Evolutionary conservation across 1,140 invertebrate genomes (phyloP), one percentile per base, ranked within the genome.

Genomic region (Anoplophora glabripennis): DNA sequence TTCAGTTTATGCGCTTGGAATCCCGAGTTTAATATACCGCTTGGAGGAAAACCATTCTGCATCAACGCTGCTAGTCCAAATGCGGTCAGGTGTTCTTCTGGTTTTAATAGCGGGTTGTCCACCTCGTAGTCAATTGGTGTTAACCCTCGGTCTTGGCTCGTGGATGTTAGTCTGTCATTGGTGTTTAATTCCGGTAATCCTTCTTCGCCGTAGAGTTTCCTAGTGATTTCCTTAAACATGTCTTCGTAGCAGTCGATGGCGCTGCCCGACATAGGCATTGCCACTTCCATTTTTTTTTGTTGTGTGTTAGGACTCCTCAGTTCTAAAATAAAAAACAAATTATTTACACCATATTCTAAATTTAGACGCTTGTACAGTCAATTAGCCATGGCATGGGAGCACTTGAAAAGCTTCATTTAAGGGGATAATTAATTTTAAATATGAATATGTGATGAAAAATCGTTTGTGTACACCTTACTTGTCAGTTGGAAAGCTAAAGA

Each of bases 191-290:
- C 80, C 59, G 80, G 79, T 55, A 79, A 78, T 58, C 84, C 84
- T 77, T 92, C 90, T 72, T 92, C 90, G 49, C 90, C 90, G 75
- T 94, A 94, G 45, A 93, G 79, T 79, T 94, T 94, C 68, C 90
- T 85, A 41, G 90, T 93, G 67, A 93, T 93, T 80, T 94, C 91
- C 76, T 93, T 92, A 74, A 90, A 88, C 83, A 87, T 87, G 65
- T 88, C 85, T 73, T 88, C 86, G 72, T 87, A 86, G 72, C 81
- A 83, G 67, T 86, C 84, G 67, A 80, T 79, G 68, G 74, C 74
- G 59, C 59, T 81, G 74, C 67, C 79, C 69, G 72, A 75, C 76
- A 71, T 80, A 75, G 66, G 79, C 80, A 54, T 79, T 71, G 49
- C 78, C 73, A 72, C 77, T 75, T 70, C 78, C 77, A 76, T 75